phyloP scores from a whole-genome alignment of 1,140 invertebrate species.

The Galleria mellonella region DNA sequence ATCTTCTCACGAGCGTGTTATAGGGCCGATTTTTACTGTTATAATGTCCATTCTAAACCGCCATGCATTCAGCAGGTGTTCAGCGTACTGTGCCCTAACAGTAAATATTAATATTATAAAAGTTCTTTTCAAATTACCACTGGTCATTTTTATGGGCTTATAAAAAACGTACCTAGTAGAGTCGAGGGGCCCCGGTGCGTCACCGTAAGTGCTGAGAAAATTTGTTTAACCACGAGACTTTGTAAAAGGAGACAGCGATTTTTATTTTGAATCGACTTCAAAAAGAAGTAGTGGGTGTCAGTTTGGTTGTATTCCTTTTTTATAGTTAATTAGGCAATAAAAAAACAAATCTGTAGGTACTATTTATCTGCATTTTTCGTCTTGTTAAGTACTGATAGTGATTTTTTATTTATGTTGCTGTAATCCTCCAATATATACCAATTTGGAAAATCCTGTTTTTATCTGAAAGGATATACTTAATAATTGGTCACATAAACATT shows the following conservation, averaged over 20 bases:
- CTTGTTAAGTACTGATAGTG: too few relatives aligned
- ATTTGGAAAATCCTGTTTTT: too few relatives aligned
- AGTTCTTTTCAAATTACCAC: constrained; percentile 18
- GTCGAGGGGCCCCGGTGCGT: constrained; percentile 47
- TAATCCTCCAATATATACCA: too few relatives aligned
- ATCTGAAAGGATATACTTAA: too few relatives aligned
- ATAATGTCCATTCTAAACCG: constrained; percentile 4
- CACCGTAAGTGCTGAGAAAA: constrained; percentile 41
- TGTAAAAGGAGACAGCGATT: constrained; percentile 21
- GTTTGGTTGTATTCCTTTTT: too few relatives aligned
- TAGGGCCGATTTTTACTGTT: constrained; percentile 1
- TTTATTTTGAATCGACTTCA: too few relatives aligned
- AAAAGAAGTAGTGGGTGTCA: too few relatives aligned
- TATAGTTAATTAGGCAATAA: too few relatives aligned
- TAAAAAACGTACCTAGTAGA: constrained; percentile 17
- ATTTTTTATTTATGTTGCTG: too few relatives aligned
- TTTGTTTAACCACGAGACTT: constrained; percentile 19
- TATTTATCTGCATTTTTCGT: too few relatives aligned
- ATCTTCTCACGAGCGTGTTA: not conserved
- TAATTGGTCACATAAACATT: too few relatives aligned
- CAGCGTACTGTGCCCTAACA: constrained; percentile 5
- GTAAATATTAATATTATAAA: constrained; percentile 18
- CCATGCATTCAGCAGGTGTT: constrained; percentile 6
- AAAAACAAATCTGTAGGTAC: too few relatives aligned
- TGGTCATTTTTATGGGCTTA: constrained; percentile 20